Conservation (phyloP, 2,888 invertebrate species). For the Drosophila fulvimacula region DNA sequence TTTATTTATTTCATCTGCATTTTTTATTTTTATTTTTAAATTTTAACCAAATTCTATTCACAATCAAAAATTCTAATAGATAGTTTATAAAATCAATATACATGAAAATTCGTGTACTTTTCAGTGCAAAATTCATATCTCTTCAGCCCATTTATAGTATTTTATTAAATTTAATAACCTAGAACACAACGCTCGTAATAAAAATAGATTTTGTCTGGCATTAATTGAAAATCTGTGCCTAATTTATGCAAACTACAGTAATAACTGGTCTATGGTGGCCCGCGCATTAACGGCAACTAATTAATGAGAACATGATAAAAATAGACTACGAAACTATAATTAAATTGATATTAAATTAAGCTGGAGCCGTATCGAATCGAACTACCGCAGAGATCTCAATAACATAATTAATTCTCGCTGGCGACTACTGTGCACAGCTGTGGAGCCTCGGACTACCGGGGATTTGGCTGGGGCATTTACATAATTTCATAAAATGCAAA, state of each 20-base stretch:
- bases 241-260: constrained; percentile 3
- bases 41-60: not conserved
- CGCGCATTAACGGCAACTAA: constrained; percentile 11
- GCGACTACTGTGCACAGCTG: constrained; percentile 62
- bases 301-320: constrained; percentile 14
- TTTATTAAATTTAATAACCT: too few relatives aligned
- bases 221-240: not conserved
- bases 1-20: too few relatives aligned
- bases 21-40: too few relatives aligned
- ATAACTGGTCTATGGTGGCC: not conserved
- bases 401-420: constrained; percentile 61
- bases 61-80: not conserved
- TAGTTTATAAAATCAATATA: not conserved
- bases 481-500: constrained; percentile 76
- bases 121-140: not conserved
- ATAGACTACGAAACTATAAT: constrained; percentile 23
- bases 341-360: constrained; percentile 44
- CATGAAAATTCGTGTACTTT: not conserved
- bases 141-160: not conserved
- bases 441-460: constrained; percentile 5
- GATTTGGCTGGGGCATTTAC: constrained; percentile 46
- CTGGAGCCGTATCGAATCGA: constrained; percentile 24
- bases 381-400: constrained; percentile 53
- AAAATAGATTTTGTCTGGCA: not conserved
- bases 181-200: not conserved